These are phyloP conservation scores for Bombus soroeensis DNA, from an alignment of 1,140 invertebrate genomes.

Conservation along the genomic window DNA sequence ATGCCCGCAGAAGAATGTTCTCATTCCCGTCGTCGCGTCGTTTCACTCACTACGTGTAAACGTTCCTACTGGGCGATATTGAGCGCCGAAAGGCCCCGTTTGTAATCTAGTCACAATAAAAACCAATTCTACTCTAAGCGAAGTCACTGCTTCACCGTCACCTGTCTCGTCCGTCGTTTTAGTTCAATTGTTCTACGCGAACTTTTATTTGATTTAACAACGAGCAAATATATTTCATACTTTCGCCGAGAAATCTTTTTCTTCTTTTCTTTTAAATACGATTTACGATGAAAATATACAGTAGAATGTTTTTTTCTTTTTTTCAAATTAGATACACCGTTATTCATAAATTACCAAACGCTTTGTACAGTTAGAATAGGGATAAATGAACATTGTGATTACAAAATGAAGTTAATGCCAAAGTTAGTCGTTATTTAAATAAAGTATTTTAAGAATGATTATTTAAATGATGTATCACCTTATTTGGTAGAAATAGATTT, in stretches of 20 bases:
- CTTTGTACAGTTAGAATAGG: too few species aligned
- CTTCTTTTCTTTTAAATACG: too few species aligned
- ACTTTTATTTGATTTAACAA: neutral
- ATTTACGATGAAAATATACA: too few species aligned
- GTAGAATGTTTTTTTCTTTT: neutral
- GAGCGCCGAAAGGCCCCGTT: constrained; percentile 79
- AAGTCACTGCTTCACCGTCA: constrained; percentile 11
- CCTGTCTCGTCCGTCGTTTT: neutral
- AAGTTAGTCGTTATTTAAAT: too few species aligned
- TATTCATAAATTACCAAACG: too few species aligned
- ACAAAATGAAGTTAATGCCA: too few species aligned
- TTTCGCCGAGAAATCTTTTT: neutral
- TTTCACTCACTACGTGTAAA: constrained; percentile 76
- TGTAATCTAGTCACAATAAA: constrained; percentile 84
- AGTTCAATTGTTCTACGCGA: neutral
- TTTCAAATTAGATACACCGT: too few species aligned
- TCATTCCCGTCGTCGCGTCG: constrained; percentile 68
- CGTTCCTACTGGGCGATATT: constrained; percentile 80
- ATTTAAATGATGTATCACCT: too few species aligned
- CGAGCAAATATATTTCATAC: neutral
- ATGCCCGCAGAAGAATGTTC: constrained; percentile 58
- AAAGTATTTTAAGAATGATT: too few species aligned
- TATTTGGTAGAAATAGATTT: too few species aligned
- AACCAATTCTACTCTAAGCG: constrained; percentile 81
- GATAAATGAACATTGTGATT: too few species aligned